These are phyloP conservation scores for Limnephilus auricula DNA, from an alignment of 2,888 invertebrate genomes.

Conservation along the genomic window DNA sequence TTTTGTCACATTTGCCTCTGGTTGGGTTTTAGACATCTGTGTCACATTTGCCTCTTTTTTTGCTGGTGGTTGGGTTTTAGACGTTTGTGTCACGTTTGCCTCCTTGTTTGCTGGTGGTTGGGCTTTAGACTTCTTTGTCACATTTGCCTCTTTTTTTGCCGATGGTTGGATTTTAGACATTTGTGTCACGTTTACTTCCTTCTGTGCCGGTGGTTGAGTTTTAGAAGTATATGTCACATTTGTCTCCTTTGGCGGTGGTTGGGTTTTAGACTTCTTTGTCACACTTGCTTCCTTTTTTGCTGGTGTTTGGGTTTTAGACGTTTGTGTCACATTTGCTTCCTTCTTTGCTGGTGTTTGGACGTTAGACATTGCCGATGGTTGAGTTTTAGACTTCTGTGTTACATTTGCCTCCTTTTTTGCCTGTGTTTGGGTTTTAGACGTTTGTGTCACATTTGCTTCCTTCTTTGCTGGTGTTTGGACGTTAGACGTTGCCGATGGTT, in stretches of 20 bases:
- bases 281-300: not conserved
- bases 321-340: not conserved
- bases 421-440: not conserved
- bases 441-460: not conserved
- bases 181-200: not conserved
- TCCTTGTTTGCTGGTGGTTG: not conserved
- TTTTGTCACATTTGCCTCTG: not conserved
- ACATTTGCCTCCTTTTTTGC: not conserved
- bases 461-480: not conserved
- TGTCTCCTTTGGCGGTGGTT: not conserved
- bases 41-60: no score
- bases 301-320: not conserved
- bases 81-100: no score
- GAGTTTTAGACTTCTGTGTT: not conserved
- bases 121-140: not conserved
- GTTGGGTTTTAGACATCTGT: not conserved
- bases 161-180: not conserved
- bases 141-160: not conserved
- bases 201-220: not conserved
- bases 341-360: not conserved
- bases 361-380: no score
- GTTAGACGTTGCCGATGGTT: no score
- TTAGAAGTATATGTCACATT: not conserved
- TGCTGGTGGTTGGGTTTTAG: no score
- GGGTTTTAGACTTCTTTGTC: not conserved